Conservation (phyloP, 1,140 invertebrate genomes). For the Oncopodura yosiiana region DNA sequence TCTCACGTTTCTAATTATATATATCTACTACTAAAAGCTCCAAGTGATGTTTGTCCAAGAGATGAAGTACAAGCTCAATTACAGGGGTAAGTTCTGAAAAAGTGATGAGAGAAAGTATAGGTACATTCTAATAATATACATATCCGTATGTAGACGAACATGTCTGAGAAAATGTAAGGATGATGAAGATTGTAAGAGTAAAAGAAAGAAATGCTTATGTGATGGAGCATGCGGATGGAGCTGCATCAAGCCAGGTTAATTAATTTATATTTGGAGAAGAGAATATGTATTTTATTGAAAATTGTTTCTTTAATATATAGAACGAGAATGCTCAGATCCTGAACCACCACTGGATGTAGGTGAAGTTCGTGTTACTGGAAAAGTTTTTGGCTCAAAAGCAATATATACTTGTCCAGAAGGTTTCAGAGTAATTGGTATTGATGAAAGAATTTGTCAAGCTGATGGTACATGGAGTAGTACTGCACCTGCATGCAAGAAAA, state of each 20-base stretch:
- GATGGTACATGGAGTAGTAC: constrained; percentile 68
- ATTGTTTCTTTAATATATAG: constrained; percentile 44
- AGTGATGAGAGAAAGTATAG: background rate
- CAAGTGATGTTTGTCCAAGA: constrained; percentile 55
- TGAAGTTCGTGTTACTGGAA: constrained; percentile 56
- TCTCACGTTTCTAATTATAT: too few species aligned
- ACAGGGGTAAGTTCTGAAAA: constrained; percentile 36
- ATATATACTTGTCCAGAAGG: constrained; percentile 77
- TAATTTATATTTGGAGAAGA: background rate
- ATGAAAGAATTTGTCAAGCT: constrained; percentile 75
- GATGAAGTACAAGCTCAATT: constrained; percentile 60
- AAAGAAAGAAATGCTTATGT: constrained; percentile 91
- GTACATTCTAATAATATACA: background rate
- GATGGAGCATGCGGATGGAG: constrained; percentile 93
- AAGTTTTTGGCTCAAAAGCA: constrained; percentile 66
- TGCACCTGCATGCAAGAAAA: constrained; percentile 77
- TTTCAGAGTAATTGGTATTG: constrained; percentile 73
- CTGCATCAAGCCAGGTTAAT: constrained; percentile 79
- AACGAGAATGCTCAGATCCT: constrained; percentile 71
- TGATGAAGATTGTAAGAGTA: constrained; percentile 91
- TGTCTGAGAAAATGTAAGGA: constrained; percentile 87
- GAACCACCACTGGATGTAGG: constrained; percentile 57
- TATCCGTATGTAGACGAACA: constrained; percentile 66
- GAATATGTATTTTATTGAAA: background rate
- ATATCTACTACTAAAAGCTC: too few species aligned